Conservation (phyloP, 2,888 invertebrate species). For the Rhamnusium bicolor region DNA sequence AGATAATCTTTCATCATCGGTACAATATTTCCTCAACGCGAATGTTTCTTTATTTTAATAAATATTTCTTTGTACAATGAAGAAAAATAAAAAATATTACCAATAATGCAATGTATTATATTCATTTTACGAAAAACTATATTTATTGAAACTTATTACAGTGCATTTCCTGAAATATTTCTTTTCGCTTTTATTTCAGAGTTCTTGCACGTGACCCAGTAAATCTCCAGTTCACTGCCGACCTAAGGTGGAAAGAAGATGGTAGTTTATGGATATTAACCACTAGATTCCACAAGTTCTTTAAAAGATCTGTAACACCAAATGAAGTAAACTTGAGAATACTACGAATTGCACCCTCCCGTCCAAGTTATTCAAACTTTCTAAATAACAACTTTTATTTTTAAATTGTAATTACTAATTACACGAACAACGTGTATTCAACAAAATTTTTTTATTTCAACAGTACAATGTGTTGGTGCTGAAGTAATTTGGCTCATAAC, state of each 20-base stretch:
- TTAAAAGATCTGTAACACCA: slow-evolving; percentile 78
- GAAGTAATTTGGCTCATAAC: neutral
- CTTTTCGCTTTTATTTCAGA: slow-evolving; percentile 68
- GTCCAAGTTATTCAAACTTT: neutral
- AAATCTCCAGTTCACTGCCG: slow-evolving; percentile 85
- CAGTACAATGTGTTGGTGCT: neutral
- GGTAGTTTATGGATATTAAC: slow-evolving; percentile 82
- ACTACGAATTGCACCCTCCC: slow-evolving; percentile 69
- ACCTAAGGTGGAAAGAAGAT: slow-evolving; percentile 81
- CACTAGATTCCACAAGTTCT: slow-evolving; percentile 87
- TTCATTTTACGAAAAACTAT: too few relatives aligned
- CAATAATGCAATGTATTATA: too few relatives aligned
- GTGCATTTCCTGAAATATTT: neutral
- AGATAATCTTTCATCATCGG: too few relatives aligned
- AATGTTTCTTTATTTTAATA: too few relatives aligned
- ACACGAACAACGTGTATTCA: too few relatives aligned
- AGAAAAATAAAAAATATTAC: too few relatives aligned
- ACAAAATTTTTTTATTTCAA: neutral
- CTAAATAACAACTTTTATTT: slow-evolving; percentile 15
- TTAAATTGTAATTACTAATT: too few relatives aligned
- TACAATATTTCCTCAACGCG: too few relatives aligned
- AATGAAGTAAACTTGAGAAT: slow-evolving; percentile 84
- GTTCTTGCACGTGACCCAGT: slow-evolving; percentile 82
- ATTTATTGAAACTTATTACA: neutral
- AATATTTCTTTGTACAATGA: too few relatives aligned